A percentile compares a stretch with the other conserved stretches of the same genome.
phyloP scores from a whole-genome alignment of 2,888 invertebrate species.

The Phortica okadai region DNA sequence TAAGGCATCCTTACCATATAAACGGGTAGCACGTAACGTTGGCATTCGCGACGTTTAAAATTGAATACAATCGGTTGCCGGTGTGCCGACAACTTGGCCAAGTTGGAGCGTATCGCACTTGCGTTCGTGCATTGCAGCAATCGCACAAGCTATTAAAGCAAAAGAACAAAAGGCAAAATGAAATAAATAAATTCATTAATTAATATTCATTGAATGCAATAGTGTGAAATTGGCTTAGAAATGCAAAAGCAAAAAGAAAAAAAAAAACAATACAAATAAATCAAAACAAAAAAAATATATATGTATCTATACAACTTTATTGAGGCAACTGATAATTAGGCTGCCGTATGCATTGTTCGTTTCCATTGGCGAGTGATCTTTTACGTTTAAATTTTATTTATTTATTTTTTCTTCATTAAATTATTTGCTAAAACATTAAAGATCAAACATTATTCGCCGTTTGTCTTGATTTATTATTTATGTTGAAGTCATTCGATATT shows the following conservation, averaged over 20 bases:
- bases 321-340: neutral
- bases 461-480: no score
- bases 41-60: constrained; percentile 62
- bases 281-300: neutral
- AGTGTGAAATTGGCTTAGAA: constrained; percentile 8
- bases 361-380: no score
- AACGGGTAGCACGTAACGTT: constrained; percentile 65
- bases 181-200: constrained; percentile 2
- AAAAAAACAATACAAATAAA: neutral
- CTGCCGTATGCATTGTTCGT: neutral
- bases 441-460: no score
- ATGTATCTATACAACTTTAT: neutral
- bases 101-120: constrained; percentile 69
- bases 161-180: neutral
- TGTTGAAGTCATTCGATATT: no score
- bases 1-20: constrained; percentile 60
- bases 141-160: constrained; percentile 53
- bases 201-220: constrained; percentile 2
- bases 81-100: constrained; percentile 63
- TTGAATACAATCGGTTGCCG: constrained; percentile 65
- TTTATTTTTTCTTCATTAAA: no score
- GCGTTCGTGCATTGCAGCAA: constrained; percentile 68
- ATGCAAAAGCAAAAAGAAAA: neutral
- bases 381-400: no score
- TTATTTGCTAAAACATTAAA: no score